Percentiles rank a stretch among this genome's conserved stretches.
Evolutionary conservation across 2,113 vertebrate genomes (phyloP).

Genomic region (Gyps fulvus): DNA sequence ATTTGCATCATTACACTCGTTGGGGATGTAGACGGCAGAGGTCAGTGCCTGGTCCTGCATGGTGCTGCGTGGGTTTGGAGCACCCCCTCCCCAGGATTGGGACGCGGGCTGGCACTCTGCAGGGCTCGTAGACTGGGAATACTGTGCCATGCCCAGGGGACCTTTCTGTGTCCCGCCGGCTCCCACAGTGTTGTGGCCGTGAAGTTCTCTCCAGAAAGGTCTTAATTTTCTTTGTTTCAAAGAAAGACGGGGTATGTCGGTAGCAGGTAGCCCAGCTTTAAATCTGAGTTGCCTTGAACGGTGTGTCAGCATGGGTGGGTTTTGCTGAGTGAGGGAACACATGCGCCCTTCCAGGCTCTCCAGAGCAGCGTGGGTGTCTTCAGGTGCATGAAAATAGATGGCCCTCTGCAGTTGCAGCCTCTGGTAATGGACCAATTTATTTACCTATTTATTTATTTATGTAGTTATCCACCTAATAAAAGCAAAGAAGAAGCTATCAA

Average conservation of each 20-base stretch:
- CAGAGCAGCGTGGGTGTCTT: not conserved
- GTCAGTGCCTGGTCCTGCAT: too few species aligned
- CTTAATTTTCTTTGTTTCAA: too few species aligned
- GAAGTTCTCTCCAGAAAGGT: not conserved
- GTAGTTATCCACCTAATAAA: not conserved
- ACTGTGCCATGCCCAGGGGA: too few species aligned
- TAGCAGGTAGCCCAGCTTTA: not conserved
- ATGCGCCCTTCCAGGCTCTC: not conserved
- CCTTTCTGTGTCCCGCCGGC: not conserved
- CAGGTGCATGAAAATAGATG: not conserved
- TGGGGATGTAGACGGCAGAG: not conserved
- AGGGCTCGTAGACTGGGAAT: not conserved
- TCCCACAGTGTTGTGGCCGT: not conserved
- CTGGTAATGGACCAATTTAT: not conserved
- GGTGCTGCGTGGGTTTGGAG: not conserved
- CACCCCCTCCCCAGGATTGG: not conserved
- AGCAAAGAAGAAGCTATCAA: not conserved
- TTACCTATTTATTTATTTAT: not conserved
- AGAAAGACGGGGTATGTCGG: not conserved
- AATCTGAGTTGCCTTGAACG: fast-evolving
- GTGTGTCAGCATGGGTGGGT: fast-evolving
- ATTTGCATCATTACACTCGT: fast-evolving
- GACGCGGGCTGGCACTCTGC: too few species aligned
- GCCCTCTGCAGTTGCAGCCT: not conserved
- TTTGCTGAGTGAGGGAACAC: not conserved